Base-by-base conservation (phyloP, 2,797 vertebrate genomes). In the Micropoecilia bifurca region DNA sequence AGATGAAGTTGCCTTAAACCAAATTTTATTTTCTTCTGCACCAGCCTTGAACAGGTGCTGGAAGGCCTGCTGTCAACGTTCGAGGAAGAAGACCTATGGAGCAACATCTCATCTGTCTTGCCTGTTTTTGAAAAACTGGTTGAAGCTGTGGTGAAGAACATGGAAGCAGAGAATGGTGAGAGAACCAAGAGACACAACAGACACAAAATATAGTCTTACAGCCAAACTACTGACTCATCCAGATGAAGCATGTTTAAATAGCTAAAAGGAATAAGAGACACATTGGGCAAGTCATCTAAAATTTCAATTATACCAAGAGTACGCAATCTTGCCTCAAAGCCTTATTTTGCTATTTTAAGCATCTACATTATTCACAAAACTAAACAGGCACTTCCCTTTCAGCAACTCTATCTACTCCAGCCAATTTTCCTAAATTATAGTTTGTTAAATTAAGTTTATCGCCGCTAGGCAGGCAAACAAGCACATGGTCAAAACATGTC, bases 81-180 rank as follows among this genome's bases (percentile, higher is more conserved):
- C 2, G 61, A 72, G 48, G 88, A 46, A 74, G 89, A 92, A 57
- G 79, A 89, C n/a, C 12, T 82, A 4, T 93, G 87, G 92, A 76
- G 92, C 53, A 57, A 68, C 6, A 33, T 92, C 46, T 68, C 84
- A 1, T 75, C 85, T 71, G 85, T 79, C 14, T 8, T 94, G 3
- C 86, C 88, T 16, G 28, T 81, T 30, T 47, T 94, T 74, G 93
- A 92, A 83, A 87, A 89, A 69, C 16, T 83, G 57, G 74, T 85
- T 0, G 76, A 45, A 72, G 74, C 14, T 46, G 0, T 80, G 30
- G 82, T 90, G 36, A 85, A 90, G 30, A 86, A 13, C 47, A 73
- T 86, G 0, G 76, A 86, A 77, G 89, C 87, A 69, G 74, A 95
- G 79, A 95, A 88, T 55, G 92, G 96, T 96, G 74, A 95, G 93